These are phyloP conservation scores for Chaetoderma sp. DNA, from an alignment of 2,888 invertebrate genomes.

Conservation along the genomic window DNA sequence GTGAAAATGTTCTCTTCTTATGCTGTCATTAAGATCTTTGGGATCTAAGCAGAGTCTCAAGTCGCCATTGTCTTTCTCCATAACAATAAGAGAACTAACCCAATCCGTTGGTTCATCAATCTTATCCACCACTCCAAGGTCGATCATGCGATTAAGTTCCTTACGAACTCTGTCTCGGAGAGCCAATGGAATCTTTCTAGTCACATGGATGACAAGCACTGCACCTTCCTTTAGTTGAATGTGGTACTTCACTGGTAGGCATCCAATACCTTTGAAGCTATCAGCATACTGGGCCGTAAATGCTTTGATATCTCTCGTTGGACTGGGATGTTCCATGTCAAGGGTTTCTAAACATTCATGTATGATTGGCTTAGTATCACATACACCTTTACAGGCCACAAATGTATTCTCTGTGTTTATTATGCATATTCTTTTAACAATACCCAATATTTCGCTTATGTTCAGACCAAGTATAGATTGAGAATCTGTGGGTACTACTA, in stretches of 20 bases:
- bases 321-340: too few relatives aligned
- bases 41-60: constrained; percentile 42
- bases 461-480: neutral
- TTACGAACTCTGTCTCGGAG: constrained; percentile 29
- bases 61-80: constrained; percentile 35
- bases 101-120: constrained; percentile 41
- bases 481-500: neutral
- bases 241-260: constrained; percentile 29
- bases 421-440: constrained; percentile 7
- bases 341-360: too few relatives aligned
- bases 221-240: constrained; percentile 28
- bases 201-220: constrained; percentile 33
- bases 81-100: constrained; percentile 38
- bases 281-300: too few relatives aligned
- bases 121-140: constrained; percentile 29
- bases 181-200: constrained; percentile 33
- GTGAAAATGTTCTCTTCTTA: constrained; percentile 36
- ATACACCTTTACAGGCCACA: too few relatives aligned
- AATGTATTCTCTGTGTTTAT: too few relatives aligned
- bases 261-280: constrained; percentile 34
- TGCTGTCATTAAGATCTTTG: constrained; percentile 36
- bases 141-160: constrained; percentile 33
- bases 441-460: neutral
- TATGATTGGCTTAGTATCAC: too few relatives aligned
- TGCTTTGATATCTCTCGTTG: too few relatives aligned